Base-by-base conservation (phyloP, 2,888 invertebrate species). In the Nymphalis polychloros region DNA sequence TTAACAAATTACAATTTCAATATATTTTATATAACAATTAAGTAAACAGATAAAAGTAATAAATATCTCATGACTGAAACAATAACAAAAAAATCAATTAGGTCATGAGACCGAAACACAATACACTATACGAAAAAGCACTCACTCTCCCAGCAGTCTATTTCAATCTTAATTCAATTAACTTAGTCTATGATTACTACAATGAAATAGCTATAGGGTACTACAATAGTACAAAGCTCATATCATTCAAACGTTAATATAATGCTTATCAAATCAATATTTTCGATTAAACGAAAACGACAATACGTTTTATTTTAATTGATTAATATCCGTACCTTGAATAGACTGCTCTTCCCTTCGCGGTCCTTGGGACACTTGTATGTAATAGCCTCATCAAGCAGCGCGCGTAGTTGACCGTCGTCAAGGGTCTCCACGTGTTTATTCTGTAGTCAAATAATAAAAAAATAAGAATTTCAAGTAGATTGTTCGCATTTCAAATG, bases 311-410 rank as follows among this genome's bases (percentile, higher is more conserved):
- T 41, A 41, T 3, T 13, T 41, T 10, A 41, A 41, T 41, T 41
- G 13, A 41, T 13, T 41, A 13, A 41, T 41, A 41, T 41, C 3
- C 6, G 17, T 82, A 97, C 97, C 94, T 96, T 95, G 88, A 97
- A 97, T 69, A 96, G 94, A 87, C 94, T 94, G 87, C 97, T 97
- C 90, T 97, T 97, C 79, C 97, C 96, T 88, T 96, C 96, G 75
- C 96, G 94, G 85, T 97, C 97, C 92, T 96, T 96, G 67, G 97
- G 97, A 84, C 95, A 95, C 88, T 96, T 97, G 91, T 97, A 97
- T 75, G 95, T 95, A 83, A 96, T 95, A 76, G 97, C 97, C 93
- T 97, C 97, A 84, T 97, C 96, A 78, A 97, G 92, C 74, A 97
- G 92, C 69, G 95, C 96, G 78, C 95, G 95, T 73, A 97, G 93